These are phyloP conservation scores for Vulpes lagopus DNA, from an alignment of 2,113 vertebrate genomes.

Conservation along the genomic window DNA sequence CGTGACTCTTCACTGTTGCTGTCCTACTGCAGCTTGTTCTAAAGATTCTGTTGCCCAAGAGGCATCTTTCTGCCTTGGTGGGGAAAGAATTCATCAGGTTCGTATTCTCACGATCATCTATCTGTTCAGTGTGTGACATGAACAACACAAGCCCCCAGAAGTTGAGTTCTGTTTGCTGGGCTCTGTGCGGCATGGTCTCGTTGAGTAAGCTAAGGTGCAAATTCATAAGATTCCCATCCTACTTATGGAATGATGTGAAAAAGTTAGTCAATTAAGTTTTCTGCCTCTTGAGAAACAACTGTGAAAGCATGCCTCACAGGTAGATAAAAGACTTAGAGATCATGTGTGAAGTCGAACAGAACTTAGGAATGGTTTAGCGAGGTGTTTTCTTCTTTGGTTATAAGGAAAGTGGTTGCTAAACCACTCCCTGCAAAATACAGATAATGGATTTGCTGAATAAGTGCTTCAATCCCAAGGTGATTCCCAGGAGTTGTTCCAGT, in stretches of 20 bases:
- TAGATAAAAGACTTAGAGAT: not conserved
- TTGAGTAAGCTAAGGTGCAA: conserved; percentile 18
- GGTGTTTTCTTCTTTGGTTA: not conserved
- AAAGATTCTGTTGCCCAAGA: conserved; percentile 10
- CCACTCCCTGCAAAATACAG: conserved; percentile 49
- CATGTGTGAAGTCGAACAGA: conserved; percentile 3
- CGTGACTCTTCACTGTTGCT: not conserved
- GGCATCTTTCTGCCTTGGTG: conserved; percentile 1
- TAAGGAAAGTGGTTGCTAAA: conserved; percentile 62
- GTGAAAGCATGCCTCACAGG: conserved; percentile 10
- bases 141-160: not conserved
- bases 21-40: not conserved
- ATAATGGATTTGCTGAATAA: conserved; percentile 73
- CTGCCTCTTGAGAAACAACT: conserved; percentile 44
- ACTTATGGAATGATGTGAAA: not conserved
- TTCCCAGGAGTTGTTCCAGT: conserved; percentile 52
- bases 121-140: not conserved
- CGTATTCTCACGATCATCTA: not conserved
- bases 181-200: not conserved
- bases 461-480: conserved; percentile 57
- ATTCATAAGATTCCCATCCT: conserved; percentile 22
- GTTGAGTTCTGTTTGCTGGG: not conserved
- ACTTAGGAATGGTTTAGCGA: conserved; percentile 14
- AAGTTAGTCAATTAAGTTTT: conserved; percentile 13
- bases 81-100: conserved; percentile 8